Conservation (phyloP, 2,797 vertebrate species). For the Microctenopoma steveboyesi region DNA sequence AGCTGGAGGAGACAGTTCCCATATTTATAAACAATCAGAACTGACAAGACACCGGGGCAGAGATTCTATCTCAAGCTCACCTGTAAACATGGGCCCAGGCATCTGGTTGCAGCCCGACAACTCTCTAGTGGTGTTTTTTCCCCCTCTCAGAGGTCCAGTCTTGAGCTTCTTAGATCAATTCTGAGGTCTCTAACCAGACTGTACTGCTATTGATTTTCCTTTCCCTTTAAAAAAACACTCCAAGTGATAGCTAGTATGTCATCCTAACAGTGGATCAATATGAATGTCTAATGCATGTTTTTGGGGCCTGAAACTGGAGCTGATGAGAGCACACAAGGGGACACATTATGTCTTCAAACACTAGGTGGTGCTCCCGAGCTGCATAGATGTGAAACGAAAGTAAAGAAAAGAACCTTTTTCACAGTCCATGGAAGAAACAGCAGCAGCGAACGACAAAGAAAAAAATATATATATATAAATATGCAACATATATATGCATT, state of each 20-base stretch:
- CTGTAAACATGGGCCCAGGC: conserved; percentile 74
- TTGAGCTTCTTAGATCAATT: conserved; percentile 83
- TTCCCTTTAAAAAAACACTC: conserved; percentile 79
- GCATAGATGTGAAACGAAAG: background rate
- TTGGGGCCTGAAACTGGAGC: conserved; percentile 69
- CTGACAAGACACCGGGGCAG: conserved; percentile 61
- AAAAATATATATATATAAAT: too few relatives aligned
- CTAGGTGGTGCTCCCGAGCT: conserved; percentile 78
- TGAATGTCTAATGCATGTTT: conserved; percentile 75
- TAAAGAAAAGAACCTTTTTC: background rate
- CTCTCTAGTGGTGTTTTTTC: conserved; percentile 53
- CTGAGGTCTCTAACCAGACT: conserved; percentile 85
- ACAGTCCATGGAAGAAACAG: conserved; percentile 21
- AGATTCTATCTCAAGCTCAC: conserved; percentile 73
- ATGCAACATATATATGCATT: too few relatives aligned
- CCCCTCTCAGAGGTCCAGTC: conserved; percentile 65
- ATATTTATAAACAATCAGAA: conserved; percentile 77
- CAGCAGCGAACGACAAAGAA: background rate
- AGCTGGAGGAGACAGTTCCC: conserved; percentile 43
- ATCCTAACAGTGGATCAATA: conserved; percentile 80
- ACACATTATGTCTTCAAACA: conserved; percentile 47
- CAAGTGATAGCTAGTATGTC: conserved; percentile 80
- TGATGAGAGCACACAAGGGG: conserved; percentile 13
- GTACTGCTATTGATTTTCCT: conserved; percentile 83
- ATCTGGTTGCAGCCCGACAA: conserved; percentile 70